A percentile compares a stretch with the other conserved stretches of the same genome.
Evolutionary conservation across 1,140 invertebrate genomes (phyloP).

Genomic region (Aphaenogaster ashmeadi): DNA sequence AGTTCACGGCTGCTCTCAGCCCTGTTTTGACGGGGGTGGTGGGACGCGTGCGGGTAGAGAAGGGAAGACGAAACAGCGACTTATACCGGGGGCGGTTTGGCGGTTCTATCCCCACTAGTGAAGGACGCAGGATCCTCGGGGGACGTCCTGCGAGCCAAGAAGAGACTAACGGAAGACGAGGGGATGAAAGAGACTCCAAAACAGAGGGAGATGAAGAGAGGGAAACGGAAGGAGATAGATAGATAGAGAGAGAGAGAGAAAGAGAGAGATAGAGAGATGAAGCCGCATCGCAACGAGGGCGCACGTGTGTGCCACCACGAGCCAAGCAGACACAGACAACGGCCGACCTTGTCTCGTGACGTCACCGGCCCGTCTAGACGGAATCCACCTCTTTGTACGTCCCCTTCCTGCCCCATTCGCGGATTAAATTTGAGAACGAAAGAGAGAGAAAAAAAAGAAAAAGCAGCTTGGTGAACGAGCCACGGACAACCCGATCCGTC

Average conservation of each 20-base stretch:
- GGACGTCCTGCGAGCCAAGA: conserved; percentile 58
- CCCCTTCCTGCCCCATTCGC: conserved; percentile 74
- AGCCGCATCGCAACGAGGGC: conserved; percentile 24
- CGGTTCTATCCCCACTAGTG: conserved; percentile 11
- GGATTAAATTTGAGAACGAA: conserved; percentile 79
- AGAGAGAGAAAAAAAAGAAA: conserved; percentile 35
- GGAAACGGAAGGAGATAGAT: conserved; percentile 22
- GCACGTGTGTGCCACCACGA: conserved; percentile 63
- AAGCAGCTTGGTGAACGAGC: conserved; percentile 67
- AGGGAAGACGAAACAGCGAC: conserved; percentile 15
- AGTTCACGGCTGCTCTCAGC: conserved; percentile 24
- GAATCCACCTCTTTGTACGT: conserved; percentile 77
- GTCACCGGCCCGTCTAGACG: conserved; percentile 80
- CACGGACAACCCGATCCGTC: conserved; percentile 69
- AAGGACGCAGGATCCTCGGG: conserved; percentile 52
- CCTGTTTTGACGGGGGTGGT: neutral
- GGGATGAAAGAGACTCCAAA: conserved; percentile 43
- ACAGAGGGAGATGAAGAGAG: conserved; percentile 8
- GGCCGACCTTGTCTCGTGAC: conserved; percentile 81
- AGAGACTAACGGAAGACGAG: conserved; percentile 52
- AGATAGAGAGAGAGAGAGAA: conserved; percentile 47
- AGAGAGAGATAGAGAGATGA: conserved; percentile 53
- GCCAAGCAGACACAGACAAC: conserved; percentile 71
- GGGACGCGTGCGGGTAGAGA: neutral
- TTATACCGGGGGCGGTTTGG: conserved; percentile 25